Percentiles rank a stretch among this genome's conserved stretches.
phyloP scores from a whole-genome alignment of 1,140 invertebrate species.

The Acromyrmex echinatior region DNA sequence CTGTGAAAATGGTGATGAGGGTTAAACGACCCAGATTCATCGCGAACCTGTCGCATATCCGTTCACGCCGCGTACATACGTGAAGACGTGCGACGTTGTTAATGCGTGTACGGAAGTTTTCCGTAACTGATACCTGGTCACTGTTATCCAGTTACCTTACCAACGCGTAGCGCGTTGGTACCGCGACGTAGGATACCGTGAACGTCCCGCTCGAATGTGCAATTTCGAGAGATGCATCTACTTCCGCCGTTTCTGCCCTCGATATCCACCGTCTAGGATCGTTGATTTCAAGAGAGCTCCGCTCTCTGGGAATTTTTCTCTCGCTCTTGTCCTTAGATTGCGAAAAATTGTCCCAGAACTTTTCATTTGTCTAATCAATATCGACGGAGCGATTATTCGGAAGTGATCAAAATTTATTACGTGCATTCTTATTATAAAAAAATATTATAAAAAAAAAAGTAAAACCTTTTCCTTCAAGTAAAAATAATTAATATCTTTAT shows the following conservation, averaged over 20 bases:
- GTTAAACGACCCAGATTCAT: slow-evolving; percentile 73
- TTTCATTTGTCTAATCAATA: not conserved
- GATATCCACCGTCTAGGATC: slow-evolving; percentile 58
- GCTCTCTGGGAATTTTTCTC: slow-evolving; percentile 27
- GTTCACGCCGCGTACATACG: slow-evolving; percentile 66
- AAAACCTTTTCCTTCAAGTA: not conserved
- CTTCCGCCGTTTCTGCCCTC: slow-evolving; percentile 57
- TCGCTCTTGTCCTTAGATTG: not conserved
- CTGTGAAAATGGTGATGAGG: slow-evolving; percentile 39
- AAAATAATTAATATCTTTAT: not conserved
- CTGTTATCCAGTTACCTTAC: slow-evolving; percentile 81
- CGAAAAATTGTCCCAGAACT: not conserved
- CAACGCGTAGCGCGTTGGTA: slow-evolving; percentile 73
- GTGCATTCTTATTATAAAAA: not conserved
- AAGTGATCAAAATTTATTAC: not conserved
- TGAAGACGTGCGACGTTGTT: slow-evolving; percentile 76
- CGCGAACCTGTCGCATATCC: slow-evolving; percentile 74
- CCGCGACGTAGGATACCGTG: slow-evolving; percentile 69
- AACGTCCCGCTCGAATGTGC: slow-evolving; percentile 75
- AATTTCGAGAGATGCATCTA: slow-evolving; percentile 69
- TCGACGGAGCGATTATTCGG: not conserved
- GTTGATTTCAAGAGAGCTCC: not conserved
- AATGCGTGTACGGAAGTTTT: slow-evolving; percentile 80
- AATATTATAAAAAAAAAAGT: not conserved
- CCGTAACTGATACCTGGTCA: slow-evolving; percentile 81